phyloP scores from a whole-genome alignment of 2,888 invertebrate species.

The Drosophila mulleri region DNA sequence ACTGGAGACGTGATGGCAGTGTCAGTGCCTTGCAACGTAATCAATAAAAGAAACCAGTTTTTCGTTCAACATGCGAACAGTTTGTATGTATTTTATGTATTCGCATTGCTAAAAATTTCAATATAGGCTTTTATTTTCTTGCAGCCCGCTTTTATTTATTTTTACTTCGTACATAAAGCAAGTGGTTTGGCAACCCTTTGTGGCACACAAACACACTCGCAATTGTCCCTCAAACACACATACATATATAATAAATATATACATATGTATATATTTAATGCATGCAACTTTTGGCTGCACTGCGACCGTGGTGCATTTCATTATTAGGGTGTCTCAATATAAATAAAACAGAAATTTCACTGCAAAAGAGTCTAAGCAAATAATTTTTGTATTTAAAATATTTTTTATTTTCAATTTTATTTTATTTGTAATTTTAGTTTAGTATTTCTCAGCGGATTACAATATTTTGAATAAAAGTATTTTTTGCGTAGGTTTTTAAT shows the following conservation, averaged over 20 bases:
- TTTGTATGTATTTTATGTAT: conserved; percentile 31
- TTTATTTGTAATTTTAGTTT: no score
- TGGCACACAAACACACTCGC: conserved; percentile 73
- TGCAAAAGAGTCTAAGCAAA: neutral
- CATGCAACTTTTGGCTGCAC: conserved; percentile 56
- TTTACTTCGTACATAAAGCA: conserved; percentile 44
- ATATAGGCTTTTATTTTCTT: conserved; percentile 53
- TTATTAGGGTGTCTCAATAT: conserved; percentile 55
- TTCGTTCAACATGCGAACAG: conserved; percentile 32
- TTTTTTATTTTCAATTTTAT: no score
- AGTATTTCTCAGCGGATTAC: no score
- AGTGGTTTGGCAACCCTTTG: conserved; percentile 78
- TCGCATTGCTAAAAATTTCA: conserved; percentile 57
- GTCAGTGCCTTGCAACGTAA: conserved; percentile 52
- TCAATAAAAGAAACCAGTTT: conserved; percentile 68
- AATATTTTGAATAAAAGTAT: no score
- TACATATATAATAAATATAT: conserved; percentile 7
- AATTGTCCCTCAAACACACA: conserved; percentile 38
- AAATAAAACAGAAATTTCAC: neutral
- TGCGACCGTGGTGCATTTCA: conserved; percentile 75
- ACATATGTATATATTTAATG: conserved; percentile 37
- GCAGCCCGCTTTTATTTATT: conserved; percentile 26
- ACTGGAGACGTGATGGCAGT: neutral
- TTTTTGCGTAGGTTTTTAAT: no score
- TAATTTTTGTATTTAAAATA: neutral